A percentile compares a stretch with the other conserved stretches of the same genome.
phyloP scores from a whole-genome alignment of 2,888 invertebrate genomes.

The Clivina fossor region DNA sequence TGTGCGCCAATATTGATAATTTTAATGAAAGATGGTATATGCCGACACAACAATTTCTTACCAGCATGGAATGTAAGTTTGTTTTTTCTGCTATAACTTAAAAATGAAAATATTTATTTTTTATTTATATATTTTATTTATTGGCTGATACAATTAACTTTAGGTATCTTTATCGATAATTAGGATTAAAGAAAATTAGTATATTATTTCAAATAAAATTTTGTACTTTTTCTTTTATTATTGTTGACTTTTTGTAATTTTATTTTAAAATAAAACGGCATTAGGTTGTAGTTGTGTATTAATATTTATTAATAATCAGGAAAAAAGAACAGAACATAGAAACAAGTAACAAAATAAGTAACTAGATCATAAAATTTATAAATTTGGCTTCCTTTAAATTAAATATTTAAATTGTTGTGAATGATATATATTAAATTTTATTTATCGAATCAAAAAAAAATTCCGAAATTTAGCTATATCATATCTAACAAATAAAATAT shows the following conservation, averaged over 20 bases:
- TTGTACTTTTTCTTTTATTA: slow-evolving; percentile 25
- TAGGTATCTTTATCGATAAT: slow-evolving; percentile 9
- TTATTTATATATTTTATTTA: slow-evolving; percentile 10
- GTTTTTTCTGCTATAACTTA: slow-evolving; percentile 8
- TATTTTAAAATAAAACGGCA: slow-evolving; percentile 30
- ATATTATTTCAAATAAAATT: slow-evolving; percentile 19
- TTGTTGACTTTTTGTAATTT: slow-evolving; percentile 7
- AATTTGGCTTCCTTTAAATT: too few species aligned
- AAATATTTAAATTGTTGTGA: too few species aligned
- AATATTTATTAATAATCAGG: too few species aligned
- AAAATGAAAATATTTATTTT: slow-evolving; percentile 13
- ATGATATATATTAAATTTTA: too few species aligned
- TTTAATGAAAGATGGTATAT: slow-evolving; percentile 61
- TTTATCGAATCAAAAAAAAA: too few species aligned
- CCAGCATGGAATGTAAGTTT: slow-evolving; percentile 64
- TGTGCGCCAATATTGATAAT: slow-evolving; percentile 69
- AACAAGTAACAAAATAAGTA: too few species aligned
- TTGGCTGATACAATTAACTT: background rate
- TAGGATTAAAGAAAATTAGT: background rate
- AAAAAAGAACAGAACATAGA: too few species aligned
- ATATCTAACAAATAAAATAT: too few species aligned
- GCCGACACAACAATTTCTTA: slow-evolving; percentile 63
- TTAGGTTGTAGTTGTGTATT: too few species aligned
- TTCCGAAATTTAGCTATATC: too few species aligned
- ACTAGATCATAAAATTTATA: too few species aligned